Evolutionary conservation across 2,888 invertebrate species (phyloP), one percentile per base, ranked within the genome.

Genomic region (Lithophane leautieri): DNA sequence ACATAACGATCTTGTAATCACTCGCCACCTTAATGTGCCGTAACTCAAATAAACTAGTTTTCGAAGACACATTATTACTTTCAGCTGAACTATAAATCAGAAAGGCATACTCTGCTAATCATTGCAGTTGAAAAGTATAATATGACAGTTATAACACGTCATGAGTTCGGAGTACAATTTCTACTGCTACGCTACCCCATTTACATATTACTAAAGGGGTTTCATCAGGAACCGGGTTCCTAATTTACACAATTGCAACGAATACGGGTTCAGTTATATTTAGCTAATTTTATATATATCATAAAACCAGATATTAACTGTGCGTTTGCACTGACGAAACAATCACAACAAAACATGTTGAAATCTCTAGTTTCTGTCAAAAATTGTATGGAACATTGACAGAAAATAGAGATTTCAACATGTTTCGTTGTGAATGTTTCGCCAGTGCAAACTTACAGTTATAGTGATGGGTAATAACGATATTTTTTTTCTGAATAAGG

Each of bases 31-130:
- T 60, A 62, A 84, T 73, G 75, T 50, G 62, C 68, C 40, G 44
- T 85, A 73, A 82, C 63, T 77, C 66, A 76, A 70, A 79, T 72
- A 73, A 84, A 76, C 78, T 72, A 73, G 70, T 72, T 79, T 70
- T 34, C 74, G 22, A 75, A 70, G 83, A 75, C 85, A 85, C 58
- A n/a, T 65, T 67, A 79, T 81, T 78, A 76, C 69, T 68, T 76
- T 60, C 73, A 72, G 40, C 52, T 47, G 52, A 72, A 76, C 70
- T 63, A 70, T 78, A 78, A 81, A 78, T 83, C 42, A 72, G 47
- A 28, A 61, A 66, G 16, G 58, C n/a, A 65, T 50, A 76, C 42
- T 71, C 22, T 22, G 25, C 61, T 70, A 67, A 77, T 74, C 62
- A 79, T 54, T 68, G 16, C 16, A 56, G n/a, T 42, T 79, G 54